These are phyloP conservation scores for Paraescarpia echinospica DNA, from an alignment of 1,140 invertebrate species.

Conservation along the genomic window DNA sequence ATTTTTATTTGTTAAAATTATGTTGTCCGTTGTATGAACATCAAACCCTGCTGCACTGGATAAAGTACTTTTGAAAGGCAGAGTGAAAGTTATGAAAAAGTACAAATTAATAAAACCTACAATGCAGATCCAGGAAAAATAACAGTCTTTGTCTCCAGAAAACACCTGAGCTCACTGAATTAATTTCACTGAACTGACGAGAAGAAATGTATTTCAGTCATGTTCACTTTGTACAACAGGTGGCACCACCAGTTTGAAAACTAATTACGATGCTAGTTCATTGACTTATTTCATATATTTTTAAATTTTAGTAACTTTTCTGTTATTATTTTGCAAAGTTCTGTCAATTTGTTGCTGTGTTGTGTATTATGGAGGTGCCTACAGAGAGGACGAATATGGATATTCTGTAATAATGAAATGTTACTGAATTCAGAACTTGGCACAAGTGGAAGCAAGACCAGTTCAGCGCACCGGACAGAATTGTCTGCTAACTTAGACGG, in stretches of 20 bases:
- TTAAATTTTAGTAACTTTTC: neutral
- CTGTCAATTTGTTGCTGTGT: neutral
- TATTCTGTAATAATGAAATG: neutral
- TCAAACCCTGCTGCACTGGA: no score
- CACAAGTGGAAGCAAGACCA: neutral
- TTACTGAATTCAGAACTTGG: neutral
- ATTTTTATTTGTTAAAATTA: no score
- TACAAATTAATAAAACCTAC: neutral
- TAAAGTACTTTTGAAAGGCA: neutral
- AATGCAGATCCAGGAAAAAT: neutral
- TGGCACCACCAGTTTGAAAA: neutral
- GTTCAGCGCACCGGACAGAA: no score
- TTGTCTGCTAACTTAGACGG: no score
- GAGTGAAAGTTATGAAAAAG: neutral
- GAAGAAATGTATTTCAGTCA: neutral
- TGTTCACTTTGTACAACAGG: neutral
- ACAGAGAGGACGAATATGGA: neutral
- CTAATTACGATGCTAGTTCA: neutral
- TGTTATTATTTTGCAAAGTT: neutral
- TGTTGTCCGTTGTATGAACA: no score
- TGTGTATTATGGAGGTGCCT: neutral
- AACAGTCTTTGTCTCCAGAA: neutral
- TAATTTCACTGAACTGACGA: neutral
- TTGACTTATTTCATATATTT: neutral
- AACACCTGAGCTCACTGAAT: neutral